These are phyloP conservation scores for Aulostomus chinensis DNA, from an alignment of 2,797 vertebrate genomes.

Conservation along the genomic window DNA sequence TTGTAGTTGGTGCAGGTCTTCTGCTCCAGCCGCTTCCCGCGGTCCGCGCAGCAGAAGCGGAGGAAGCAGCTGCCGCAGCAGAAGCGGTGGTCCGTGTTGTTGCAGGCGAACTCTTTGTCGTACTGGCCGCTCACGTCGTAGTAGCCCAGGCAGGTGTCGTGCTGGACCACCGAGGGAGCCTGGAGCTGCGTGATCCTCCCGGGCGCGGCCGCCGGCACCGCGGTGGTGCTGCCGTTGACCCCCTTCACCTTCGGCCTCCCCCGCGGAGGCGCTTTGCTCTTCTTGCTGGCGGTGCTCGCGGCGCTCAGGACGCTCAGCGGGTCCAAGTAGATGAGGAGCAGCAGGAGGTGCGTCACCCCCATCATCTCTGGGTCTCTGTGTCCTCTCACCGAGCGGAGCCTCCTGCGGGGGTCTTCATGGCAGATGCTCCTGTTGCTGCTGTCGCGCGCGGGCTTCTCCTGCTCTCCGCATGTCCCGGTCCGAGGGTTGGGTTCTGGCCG, in stretches of 20 bases:
- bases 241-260: slow-evolving; percentile 72
- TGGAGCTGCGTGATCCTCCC: slow-evolving; percentile 75
- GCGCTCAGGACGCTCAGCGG: slow-evolving; percentile 76
- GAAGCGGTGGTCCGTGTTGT: slow-evolving; percentile 96
- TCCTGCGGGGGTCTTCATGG: slow-evolving; percentile 39
- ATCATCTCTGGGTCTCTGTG: slow-evolving; percentile 65
- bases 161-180: slow-evolving; percentile 68
- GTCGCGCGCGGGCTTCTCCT: slow-evolving; percentile 6
- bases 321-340: slow-evolving; percentile 81
- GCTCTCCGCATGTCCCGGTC: slow-evolving; percentile 14
- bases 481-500: no score
- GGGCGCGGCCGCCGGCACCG: slow-evolving; percentile 54
- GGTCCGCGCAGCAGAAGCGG: slow-evolving; percentile 97
- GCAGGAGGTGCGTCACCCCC: slow-evolving; percentile 82
- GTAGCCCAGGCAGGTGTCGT: slow-evolving; percentile 94
- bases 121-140: slow-evolving; percentile 97
- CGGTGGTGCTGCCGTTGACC: slow-evolving; percentile 75
- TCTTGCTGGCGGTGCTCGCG: slow-evolving; percentile 62
- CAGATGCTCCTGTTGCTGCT: slow-evolving; percentile 31
- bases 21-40: slow-evolving; percentile 92
- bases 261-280: slow-evolving; percentile 60
- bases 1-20: slow-evolving; percentile 93
- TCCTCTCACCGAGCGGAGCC: slow-evolving; percentile 50
- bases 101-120: slow-evolving; percentile 97
- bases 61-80: slow-evolving; percentile 98